Evolutionary conservation across 2,888 invertebrate genomes (phyloP).

Genomic region (Epinotia ramella): DNA sequence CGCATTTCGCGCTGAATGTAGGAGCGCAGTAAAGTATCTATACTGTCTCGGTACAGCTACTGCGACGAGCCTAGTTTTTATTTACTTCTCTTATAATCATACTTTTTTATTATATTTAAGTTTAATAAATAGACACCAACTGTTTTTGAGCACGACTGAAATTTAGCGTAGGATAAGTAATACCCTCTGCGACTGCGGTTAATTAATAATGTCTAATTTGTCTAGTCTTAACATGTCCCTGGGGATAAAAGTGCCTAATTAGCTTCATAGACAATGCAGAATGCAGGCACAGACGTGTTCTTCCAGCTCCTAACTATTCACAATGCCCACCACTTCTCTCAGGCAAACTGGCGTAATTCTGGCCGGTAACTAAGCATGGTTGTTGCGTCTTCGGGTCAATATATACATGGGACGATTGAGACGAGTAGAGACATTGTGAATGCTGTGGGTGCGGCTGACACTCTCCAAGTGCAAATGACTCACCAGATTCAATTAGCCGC

Average conservation of each 20-base stretch:
- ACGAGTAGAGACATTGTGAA: neutral
- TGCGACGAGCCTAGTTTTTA: too few species aligned
- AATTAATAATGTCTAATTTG: neutral
- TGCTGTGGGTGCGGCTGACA: neutral
- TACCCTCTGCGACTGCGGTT: neutral
- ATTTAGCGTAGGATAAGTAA: neutral
- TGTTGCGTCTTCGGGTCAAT: too few species aligned
- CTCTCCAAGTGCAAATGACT: neutral
- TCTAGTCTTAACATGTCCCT: neutral
- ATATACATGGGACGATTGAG: neutral
- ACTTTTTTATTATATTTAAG: neutral
- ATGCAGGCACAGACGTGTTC: slow-evolving; percentile 23
- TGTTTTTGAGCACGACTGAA: neutral
- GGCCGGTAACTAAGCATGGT: too few species aligned
- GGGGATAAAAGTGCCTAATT: slow-evolving; percentile 9
- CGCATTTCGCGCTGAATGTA: too few species aligned
- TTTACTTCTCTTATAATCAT: too few species aligned
- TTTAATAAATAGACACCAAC: neutral
- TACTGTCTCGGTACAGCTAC: too few species aligned
- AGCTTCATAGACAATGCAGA: slow-evolving; percentile 14
- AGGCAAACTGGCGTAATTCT: neutral
- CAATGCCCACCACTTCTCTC: neutral
- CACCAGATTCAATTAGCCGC: slow-evolving; percentile 16
- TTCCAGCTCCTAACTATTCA: neutral
- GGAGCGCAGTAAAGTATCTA: too few species aligned